Conservation (phyloP, 1,140 invertebrate genomes). For the Aphelenchoides fujianensis region DNA sequence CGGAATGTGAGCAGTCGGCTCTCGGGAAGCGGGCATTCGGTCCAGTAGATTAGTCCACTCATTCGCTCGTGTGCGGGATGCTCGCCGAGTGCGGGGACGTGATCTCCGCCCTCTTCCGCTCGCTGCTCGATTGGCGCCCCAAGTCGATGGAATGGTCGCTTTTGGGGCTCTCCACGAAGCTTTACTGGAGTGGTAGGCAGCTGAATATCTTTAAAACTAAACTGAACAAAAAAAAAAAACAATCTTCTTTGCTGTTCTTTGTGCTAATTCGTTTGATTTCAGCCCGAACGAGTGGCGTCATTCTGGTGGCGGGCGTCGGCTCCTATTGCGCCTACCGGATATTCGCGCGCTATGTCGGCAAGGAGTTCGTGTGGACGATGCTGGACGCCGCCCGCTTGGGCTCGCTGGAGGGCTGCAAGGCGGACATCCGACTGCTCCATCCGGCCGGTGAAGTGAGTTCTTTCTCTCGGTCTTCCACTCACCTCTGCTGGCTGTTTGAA, state of each 20-base stretch:
- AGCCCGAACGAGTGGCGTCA: slow-evolving; percentile 50
- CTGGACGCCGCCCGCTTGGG: slow-evolving; percentile 44
- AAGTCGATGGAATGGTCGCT: slow-evolving; percentile 3
- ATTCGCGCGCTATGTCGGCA: slow-evolving; percentile 34
- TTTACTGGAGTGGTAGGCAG: not conserved
- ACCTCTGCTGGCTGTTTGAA: not conserved
- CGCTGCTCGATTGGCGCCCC: not conserved
- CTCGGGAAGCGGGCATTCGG: no score
- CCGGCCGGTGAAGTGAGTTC: slow-evolving; percentile 32
- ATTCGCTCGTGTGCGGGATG: no score
- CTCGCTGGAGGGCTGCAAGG: slow-evolving; percentile 25
- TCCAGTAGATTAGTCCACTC: no score
- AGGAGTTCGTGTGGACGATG: slow-evolving; percentile 47
- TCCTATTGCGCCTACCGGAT: slow-evolving; percentile 54
- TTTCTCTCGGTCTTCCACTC: not conserved
- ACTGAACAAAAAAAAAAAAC: not conserved
- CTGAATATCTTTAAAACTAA: no score
- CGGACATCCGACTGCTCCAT: slow-evolving; percentile 48
- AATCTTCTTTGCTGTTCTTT: no score
- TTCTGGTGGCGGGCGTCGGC: slow-evolving; percentile 48
- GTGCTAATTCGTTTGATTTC: no score
- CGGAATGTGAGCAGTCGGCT: no score
- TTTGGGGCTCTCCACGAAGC: not conserved
- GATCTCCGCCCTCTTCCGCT: not conserved
- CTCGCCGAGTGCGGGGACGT: no score